phyloP scores from a whole-genome alignment of 1,140 invertebrate genomes.

The Conus betulinus region DNA sequence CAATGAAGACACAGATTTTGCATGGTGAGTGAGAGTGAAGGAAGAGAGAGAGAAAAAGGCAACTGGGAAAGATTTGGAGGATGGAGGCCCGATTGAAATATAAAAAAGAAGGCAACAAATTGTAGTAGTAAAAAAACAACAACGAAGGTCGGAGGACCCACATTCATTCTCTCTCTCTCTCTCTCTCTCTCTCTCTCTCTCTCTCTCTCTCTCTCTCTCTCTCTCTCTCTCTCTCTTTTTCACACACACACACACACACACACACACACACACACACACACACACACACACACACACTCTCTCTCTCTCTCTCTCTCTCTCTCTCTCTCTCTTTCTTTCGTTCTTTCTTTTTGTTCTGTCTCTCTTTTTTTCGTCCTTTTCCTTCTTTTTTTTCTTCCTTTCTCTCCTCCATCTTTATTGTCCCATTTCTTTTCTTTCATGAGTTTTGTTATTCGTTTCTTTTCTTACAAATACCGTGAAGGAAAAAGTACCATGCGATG shows the following conservation, averaged over 20 bases:
- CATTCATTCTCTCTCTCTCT: too few species aligned
- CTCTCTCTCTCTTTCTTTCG: background rate
- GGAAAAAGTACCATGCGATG: too few species aligned
- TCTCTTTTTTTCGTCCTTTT: background rate
- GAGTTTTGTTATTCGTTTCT: too few species aligned
- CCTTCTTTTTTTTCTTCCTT: background rate
- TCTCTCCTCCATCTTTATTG: too few species aligned
- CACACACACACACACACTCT: background rate
- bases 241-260: background rate
- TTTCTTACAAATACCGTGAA: too few species aligned
- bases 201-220: slow-evolving; percentile 15
- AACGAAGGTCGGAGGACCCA: background rate
- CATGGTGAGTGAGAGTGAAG: too few species aligned
- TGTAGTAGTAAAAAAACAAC: too few species aligned
- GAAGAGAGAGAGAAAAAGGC: too few species aligned
- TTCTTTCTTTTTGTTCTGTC: background rate
- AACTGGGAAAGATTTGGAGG: too few species aligned
- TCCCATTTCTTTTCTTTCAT: too few species aligned
- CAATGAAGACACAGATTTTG: too few species aligned
- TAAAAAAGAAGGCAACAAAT: background rate
- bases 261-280: background rate
- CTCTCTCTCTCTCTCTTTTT: slow-evolving; percentile 10
- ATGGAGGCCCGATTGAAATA: background rate
- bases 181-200: slow-evolving; percentile 15
- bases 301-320: background rate